A percentile compares a stretch with the other conserved stretches of the same genome.
Evolutionary conservation across 2,797 vertebrate genomes (phyloP).

Genomic region (Falco peregrinus): DNA sequence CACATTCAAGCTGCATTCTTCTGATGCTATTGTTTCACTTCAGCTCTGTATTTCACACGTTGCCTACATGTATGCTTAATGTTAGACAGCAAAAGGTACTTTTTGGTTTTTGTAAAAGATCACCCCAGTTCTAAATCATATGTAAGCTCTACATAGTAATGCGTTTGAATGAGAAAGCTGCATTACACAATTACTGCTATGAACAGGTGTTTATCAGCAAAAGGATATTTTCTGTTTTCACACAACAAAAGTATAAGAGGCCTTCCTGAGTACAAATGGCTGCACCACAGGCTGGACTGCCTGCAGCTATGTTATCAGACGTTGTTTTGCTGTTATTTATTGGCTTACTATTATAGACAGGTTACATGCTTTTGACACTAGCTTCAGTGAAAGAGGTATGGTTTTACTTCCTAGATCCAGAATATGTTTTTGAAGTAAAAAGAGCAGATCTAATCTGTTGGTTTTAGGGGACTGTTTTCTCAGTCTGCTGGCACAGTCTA

Average conservation of each 20-base stretch:
- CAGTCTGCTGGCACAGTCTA: neutral
- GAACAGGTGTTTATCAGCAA: neutral
- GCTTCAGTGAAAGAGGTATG: neutral
- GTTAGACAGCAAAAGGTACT: neutral
- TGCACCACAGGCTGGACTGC: neutral
- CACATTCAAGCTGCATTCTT: neutral
- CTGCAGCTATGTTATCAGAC: neutral
- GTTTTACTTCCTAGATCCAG: neutral
- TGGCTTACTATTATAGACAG: neutral
- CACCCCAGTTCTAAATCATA: neutral
- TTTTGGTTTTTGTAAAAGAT: neutral
- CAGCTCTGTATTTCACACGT: neutral
- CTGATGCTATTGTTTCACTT: neutral
- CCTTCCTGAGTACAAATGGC: neutral
- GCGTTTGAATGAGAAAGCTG: neutral
- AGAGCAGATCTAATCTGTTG: neutral
- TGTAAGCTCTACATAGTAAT: neutral
- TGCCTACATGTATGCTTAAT: neutral
- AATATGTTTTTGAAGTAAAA: neutral
- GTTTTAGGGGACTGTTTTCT: neutral
- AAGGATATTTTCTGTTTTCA: neutral
- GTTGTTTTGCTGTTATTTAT: neutral
- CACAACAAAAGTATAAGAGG: neutral
- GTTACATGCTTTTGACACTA: neutral
- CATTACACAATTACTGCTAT: neutral